Conservation (phyloP, 2,113 vertebrate species). For the Sisor rabdophorus region DNA sequence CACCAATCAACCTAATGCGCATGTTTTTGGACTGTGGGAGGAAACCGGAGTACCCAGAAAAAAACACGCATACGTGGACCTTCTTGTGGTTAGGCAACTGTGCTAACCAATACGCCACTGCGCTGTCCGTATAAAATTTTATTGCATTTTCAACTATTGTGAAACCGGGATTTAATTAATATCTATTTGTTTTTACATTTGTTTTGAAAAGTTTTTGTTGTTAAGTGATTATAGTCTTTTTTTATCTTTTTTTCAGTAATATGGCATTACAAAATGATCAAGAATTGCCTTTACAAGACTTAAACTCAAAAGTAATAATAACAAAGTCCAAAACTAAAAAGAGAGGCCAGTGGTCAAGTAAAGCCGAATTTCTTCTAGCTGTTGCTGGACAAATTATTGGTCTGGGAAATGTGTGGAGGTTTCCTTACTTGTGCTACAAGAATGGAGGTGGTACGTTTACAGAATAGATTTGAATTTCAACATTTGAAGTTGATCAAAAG, state of each 20-base stretch:
- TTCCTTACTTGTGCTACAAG: constrained; percentile 76
- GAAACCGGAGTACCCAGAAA: no score
- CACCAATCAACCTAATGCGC: no score
- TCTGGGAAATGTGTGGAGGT: constrained; percentile 74
- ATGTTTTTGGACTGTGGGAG: no score
- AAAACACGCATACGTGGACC: no score
- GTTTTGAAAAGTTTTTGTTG: no score
- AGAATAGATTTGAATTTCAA: neutral
- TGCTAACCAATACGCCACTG: no score
- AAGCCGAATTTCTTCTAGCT: constrained; percentile 72
- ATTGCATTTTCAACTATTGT: no score
- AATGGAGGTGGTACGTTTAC: constrained; percentile 70
- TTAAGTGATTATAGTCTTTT: neutral
- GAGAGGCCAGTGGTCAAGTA: constrained; percentile 68
- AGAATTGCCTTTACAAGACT: constrained; percentile 13
- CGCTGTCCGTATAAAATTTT: no score
- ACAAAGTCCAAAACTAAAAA: neutral
- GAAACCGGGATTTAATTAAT: no score
- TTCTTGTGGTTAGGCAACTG: no score
- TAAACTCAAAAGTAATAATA: neutral
- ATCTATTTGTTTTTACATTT: no score
- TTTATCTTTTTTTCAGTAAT: neutral
- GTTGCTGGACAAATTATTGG: constrained; percentile 76
- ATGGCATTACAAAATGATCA: neutral
- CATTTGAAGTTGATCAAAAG: no score